Evolutionary conservation across 2,113 vertebrate genomes (phyloP).

Genomic region (Clarias magur): DNA sequence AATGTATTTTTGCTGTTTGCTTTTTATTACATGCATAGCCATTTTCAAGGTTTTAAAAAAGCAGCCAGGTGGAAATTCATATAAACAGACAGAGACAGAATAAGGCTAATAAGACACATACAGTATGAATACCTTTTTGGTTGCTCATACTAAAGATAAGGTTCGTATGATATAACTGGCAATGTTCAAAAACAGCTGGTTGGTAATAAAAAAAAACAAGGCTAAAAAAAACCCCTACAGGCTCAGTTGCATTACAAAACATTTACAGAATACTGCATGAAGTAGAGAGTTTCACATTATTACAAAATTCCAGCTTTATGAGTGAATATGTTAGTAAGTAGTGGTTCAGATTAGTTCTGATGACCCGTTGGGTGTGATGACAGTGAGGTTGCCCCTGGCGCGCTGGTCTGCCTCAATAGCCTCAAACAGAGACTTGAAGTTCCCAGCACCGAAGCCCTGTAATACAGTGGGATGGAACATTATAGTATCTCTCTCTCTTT

Average conservation of each 20-base stretch:
- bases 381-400: conserved; percentile 86
- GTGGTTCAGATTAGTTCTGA: conserved; percentile 62
- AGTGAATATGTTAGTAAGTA: neutral
- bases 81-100: neutral
- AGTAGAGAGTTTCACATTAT: neutral
- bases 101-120: neutral
- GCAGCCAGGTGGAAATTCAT: neutral
- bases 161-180: neutral
- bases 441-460: conserved; percentile 94
- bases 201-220: neutral
- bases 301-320: neutral
- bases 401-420: conserved; percentile 90
- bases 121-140: neutral
- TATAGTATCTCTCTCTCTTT: neutral
- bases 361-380: conserved; percentile 74
- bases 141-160: neutral
- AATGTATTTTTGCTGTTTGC: neutral
- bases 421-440: conserved; percentile 95
- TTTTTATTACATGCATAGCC: neutral
- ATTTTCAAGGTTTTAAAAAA: neutral
- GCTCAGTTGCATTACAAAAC: neutral
- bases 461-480: neutral
- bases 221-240: too few species aligned
- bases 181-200: neutral
- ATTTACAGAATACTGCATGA: neutral